Evolutionary conservation across 2,797 vertebrate species (phyloP).

Genomic region (Cirrhinus mrigala): DNA sequence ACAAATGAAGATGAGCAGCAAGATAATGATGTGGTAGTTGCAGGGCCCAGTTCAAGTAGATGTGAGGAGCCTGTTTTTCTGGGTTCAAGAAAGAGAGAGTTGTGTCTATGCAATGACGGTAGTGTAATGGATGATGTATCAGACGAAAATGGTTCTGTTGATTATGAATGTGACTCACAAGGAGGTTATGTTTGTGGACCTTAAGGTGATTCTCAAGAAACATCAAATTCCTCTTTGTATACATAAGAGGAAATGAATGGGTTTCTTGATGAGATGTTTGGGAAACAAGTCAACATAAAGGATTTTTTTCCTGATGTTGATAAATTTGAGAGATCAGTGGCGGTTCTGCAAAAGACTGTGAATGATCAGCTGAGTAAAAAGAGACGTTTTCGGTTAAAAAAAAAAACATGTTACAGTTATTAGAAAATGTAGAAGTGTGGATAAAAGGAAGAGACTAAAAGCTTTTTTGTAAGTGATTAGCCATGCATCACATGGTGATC

Average conservation of each 20-base stretch:
- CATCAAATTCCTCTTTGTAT: neutral
- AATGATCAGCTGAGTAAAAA: neutral
- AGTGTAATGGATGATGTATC: neutral
- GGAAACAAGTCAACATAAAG: neutral
- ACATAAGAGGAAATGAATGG: neutral
- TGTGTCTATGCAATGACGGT: neutral
- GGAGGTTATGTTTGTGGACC: neutral
- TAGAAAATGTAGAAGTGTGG: neutral
- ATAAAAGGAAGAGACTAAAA: too few species aligned
- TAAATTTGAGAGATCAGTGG: neutral
- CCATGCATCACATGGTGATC: too few species aligned
- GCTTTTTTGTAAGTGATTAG: too few species aligned
- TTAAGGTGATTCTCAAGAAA: neutral
- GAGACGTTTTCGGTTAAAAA: neutral
- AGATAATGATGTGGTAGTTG: neutral
- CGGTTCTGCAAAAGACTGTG: neutral
- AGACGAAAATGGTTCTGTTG: neutral
- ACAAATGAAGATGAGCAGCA: neutral
- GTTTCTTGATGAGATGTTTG: neutral
- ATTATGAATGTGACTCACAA: neutral
- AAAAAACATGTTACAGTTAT: too few species aligned
- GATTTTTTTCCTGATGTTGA: neutral
- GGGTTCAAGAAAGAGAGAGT: neutral
- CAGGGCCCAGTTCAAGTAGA: neutral
- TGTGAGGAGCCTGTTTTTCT: too few species aligned